A percentile compares a stretch with the other conserved stretches of the same genome.
Conservation (phyloP, 1,140 invertebrate species). For the Drosophila mauritiana region DNA sequence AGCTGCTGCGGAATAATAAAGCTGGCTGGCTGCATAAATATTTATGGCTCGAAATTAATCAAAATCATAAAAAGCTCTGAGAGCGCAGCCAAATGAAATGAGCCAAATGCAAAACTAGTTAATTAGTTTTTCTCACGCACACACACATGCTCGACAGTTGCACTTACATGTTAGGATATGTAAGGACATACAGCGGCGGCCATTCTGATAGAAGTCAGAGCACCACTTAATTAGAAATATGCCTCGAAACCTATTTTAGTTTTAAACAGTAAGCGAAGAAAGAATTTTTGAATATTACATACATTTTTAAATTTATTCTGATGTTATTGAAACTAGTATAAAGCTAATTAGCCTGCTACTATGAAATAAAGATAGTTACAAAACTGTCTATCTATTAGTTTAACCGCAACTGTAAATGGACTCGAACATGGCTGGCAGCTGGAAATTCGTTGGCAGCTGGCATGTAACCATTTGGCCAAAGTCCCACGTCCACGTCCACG, state of each 20-base stretch:
- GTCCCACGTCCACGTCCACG: conserved; percentile 24
- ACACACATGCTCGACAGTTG: conserved; percentile 25
- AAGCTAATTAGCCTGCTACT: too few relatives aligned
- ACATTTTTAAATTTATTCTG: too few relatives aligned
- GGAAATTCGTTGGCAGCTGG: conserved; percentile 75
- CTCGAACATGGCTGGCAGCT: conserved; percentile 45
- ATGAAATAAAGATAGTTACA: too few relatives aligned
- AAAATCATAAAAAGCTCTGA: conserved; percentile 58
- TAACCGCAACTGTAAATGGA: conserved; percentile 22
- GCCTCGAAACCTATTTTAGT: too few relatives aligned
- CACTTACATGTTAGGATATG: conserved; percentile 29
- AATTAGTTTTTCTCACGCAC: conserved; percentile 77
- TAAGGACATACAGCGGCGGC: conserved; percentile 6
- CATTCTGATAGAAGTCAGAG: neutral
- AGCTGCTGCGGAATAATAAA: conserved; percentile 51
- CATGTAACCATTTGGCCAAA: conserved; percentile 64
- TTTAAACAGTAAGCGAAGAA: too few relatives aligned
- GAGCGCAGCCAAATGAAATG: conserved; percentile 54
- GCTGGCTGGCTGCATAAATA: conserved; percentile 73
- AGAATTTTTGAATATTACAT: too few relatives aligned
- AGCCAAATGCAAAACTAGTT: conserved; percentile 65
- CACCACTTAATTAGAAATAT: too few relatives aligned
- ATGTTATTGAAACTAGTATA: too few relatives aligned
- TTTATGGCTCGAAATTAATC: conserved; percentile 79
- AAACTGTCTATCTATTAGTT: neutral